These are phyloP conservation scores for Pseudois nayaur DNA, from an alignment of 2,113 vertebrate genomes.

Conservation along the genomic window DNA sequence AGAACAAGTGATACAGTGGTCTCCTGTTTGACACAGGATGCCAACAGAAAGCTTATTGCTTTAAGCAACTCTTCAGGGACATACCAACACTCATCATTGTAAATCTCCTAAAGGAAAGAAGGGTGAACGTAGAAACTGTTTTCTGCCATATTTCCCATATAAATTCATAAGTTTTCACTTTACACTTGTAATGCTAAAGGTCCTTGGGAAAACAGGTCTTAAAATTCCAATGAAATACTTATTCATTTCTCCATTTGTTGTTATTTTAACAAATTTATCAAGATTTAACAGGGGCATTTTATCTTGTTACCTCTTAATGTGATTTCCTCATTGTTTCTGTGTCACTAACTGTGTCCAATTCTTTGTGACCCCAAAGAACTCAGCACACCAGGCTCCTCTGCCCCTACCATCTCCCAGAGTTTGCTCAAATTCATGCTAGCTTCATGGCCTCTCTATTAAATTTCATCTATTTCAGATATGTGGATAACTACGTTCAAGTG, in stretches of 20 bases:
- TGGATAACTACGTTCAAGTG: background rate
- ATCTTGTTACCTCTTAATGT: background rate
- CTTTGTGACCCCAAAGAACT: background rate
- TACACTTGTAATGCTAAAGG: background rate
- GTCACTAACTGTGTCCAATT: background rate
- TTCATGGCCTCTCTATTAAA: background rate
- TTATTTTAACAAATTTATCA: background rate
- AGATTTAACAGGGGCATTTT: background rate
- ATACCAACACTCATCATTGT: background rate
- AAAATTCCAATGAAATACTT: background rate
- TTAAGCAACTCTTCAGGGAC: background rate
- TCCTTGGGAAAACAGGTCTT: background rate
- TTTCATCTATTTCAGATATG: background rate
- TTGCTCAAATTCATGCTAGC: background rate
- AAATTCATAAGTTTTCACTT: background rate
- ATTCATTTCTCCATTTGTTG: background rate
- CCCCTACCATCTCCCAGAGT: background rate
- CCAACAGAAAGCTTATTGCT: background rate
- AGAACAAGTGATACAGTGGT: background rate
- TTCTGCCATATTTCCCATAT: background rate
- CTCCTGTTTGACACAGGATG: background rate
- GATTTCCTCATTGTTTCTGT: background rate
- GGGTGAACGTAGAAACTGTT: background rate
- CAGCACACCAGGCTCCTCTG: background rate
- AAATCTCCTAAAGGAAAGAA: background rate